Base-by-base conservation (phyloP, 2,888 invertebrate genomes). In the Ecliptopera silaceata region DNA sequence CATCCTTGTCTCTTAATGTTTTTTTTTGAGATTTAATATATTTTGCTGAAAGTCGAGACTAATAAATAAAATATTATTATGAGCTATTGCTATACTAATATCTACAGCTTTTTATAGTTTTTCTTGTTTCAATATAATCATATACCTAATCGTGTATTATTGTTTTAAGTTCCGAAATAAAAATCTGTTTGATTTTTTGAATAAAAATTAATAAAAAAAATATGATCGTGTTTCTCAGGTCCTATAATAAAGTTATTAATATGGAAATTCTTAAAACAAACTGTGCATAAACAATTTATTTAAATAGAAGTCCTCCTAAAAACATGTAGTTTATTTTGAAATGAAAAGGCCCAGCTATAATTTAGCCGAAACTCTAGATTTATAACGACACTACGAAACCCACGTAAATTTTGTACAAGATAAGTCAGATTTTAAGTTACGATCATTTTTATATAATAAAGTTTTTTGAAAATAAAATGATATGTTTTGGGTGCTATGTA, bases 291-390 rank as follows among this genome's bases (percentile, higher is more conserved):
- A 4, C 26, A 17, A 31, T 17, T 44, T 44, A 17, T 12, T 22
- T 26, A 26, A 15, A 26, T 22, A 2, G 12, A 11, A 22, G 22
- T 42, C 22, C 15, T 48, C 15, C 42, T 22, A 49, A 49, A 22
- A 55, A n/a, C 12, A 20, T 38, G 36, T 20, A 18, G 17, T 13
- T 43, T 31, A 15, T 52, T 17, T 15, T 22, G 10, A 44, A 41
- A 13, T n/a, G 12, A 17, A 42, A 44, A 49, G 32, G 32, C 15
- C 2, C 11, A 5, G 38, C 49, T 20, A 39, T 49, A 49, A 49
- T 32, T 49, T 55, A 44, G 18, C 42, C 43, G 15, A 49, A 49
- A 49, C 39, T 22, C 13, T 45, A 49, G 31, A 55, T 55, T 55
- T 55, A 55, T 45, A 32, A 26, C 32, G 12, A 59, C 55, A 49